These are phyloP conservation scores for Amblyjoppa proteus DNA, from an alignment of 2,888 invertebrate genomes.

Conservation along the genomic window DNA sequence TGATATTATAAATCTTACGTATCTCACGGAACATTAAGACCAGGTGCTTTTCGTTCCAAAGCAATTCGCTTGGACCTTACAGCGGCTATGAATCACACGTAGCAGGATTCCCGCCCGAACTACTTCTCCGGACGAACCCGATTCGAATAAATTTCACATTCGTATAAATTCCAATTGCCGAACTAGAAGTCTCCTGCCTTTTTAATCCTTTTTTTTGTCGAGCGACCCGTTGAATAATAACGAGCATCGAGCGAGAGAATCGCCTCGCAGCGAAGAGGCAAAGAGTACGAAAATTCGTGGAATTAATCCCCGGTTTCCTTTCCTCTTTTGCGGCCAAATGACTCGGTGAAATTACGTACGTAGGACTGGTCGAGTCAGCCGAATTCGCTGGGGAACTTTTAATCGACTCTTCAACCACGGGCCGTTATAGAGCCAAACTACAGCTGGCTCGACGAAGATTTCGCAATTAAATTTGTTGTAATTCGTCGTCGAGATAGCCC, in stretches of 20 bases:
- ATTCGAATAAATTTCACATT: conserved; percentile 21
- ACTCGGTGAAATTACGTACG: not conserved
- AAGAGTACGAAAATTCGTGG: conserved; percentile 6
- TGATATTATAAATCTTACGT: conserved; percentile 13
- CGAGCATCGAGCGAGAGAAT: not conserved
- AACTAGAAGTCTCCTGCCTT: not conserved
- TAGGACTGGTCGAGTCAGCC: not conserved
- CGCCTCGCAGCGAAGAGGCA: not conserved
- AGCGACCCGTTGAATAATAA: not conserved
- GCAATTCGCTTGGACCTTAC: not conserved
- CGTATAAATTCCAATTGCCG: conserved; percentile 3
- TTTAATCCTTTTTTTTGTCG: conserved; percentile 11
- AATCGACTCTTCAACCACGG: conserved; percentile 5
- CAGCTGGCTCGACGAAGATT: conserved; percentile 5
- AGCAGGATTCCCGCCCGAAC: not conserved
- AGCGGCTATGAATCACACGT: not conserved
- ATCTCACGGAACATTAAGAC: not conserved
- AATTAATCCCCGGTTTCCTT: not conserved
- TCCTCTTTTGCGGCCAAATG: not conserved
- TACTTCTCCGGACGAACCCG: not conserved
- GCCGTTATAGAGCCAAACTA: not conserved
- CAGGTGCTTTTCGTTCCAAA: not conserved
- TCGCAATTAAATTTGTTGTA: conserved; percentile 16
- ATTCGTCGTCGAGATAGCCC: not conserved
- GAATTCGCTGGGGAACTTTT: conserved; percentile 6